phyloP scores from a whole-genome alignment of 2,113 vertebrate species.

The Aspiorhynchus laticeps region DNA sequence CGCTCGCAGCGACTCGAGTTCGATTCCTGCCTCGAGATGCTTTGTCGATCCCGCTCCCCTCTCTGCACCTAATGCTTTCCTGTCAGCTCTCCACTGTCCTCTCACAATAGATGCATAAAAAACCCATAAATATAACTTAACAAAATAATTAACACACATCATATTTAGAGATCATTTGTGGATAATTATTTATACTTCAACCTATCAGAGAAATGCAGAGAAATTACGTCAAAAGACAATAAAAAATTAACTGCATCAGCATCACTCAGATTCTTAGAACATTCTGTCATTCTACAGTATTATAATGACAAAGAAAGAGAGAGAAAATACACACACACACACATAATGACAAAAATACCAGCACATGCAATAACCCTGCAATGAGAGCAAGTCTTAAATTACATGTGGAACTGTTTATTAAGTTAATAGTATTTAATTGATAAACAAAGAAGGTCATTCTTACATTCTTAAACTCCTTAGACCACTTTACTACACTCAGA shows the following conservation, averaged over 20 bases:
- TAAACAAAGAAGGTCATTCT: neutral
- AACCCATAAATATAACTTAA: too few relatives aligned
- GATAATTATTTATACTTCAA: too few relatives aligned
- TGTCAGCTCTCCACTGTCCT: too few relatives aligned
- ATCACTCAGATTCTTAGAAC: neutral
- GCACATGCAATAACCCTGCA: neutral
- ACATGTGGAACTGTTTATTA: neutral
- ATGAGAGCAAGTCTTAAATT: neutral
- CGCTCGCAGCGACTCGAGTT: too few relatives aligned
- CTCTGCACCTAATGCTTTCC: too few relatives aligned
- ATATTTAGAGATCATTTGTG: neutral
- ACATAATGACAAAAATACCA: neutral
- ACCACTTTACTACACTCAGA: neutral
- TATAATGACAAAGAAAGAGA: neutral
- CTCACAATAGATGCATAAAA: too few relatives aligned
- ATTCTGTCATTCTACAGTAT: neutral
- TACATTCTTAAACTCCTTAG: neutral
- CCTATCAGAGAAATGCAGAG: neutral
- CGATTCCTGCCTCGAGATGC: too few relatives aligned
- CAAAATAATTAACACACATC: too few relatives aligned
- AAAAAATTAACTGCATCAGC: neutral
- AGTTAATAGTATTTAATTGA: conserved; percentile 7
- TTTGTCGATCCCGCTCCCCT: too few relatives aligned
- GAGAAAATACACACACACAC: neutral
- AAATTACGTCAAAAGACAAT: neutral